Evolutionary conservation across 2,888 invertebrate genomes (phyloP).

Genomic region (Ametastegia equiseti): DNA sequence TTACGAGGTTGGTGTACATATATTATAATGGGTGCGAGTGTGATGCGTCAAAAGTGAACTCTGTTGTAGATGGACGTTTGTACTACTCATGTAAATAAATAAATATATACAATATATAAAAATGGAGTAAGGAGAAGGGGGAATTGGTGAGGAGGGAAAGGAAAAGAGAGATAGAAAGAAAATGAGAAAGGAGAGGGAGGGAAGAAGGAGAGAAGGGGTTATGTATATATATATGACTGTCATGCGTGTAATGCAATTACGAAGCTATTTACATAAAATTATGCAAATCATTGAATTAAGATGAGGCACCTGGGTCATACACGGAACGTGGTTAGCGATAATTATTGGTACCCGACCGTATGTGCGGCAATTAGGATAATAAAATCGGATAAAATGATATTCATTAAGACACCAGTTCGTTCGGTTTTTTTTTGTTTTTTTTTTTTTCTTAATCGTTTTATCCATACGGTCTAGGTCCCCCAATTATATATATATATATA

Average conservation of each 20-base stretch:
- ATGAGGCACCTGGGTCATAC: constrained; percentile 36
- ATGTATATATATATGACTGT: constrained; percentile 18
- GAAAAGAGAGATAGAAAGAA: background rate
- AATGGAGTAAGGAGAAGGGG: background rate
- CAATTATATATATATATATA: too few relatives aligned
- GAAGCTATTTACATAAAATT: constrained; percentile 44
- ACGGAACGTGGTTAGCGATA: constrained; percentile 41
- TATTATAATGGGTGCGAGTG: background rate
- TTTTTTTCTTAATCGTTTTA: too few relatives aligned
- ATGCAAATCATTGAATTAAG: constrained; percentile 42
- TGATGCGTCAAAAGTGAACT: constrained; percentile 17
- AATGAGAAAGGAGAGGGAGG: background rate
- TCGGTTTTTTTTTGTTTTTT: too few relatives aligned
- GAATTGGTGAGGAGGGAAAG: background rate
- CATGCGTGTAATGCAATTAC: constrained; percentile 43
- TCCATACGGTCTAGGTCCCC: too few relatives aligned
- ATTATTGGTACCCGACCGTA: constrained; percentile 38
- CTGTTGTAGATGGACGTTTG: background rate
- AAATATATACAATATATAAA: too few relatives aligned
- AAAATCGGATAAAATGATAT: constrained; percentile 37
- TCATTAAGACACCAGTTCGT: constrained; percentile 20
- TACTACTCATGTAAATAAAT: background rate
- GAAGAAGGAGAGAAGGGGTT: background rate
- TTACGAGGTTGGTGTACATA: background rate
- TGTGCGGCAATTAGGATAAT: constrained; percentile 36